Base-by-base conservation (phyloP, 2,888 invertebrate species). In the Drosophila subsilvestris region DNA sequence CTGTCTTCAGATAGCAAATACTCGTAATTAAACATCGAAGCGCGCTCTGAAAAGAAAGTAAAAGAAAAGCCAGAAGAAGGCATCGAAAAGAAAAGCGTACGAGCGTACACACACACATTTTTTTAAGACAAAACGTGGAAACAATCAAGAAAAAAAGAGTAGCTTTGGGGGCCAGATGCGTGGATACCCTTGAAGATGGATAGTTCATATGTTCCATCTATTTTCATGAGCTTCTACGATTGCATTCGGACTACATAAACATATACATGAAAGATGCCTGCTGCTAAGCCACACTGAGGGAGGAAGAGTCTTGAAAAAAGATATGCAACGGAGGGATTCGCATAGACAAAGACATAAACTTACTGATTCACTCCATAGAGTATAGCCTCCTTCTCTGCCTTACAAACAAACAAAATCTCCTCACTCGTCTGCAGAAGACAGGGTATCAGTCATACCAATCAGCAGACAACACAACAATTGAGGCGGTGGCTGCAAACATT, bases 1-100 rank as follows among this genome's bases (percentile, higher is more conserved):
- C 48, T 49, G 48, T 62, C 63, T 42, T 48, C 63, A 42, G 63
- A 37, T 27, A 63, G 43, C 68, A 49, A 66, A 68, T 66, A 66
- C 42, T 43, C 47, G 37, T 37, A 37, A 37, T 37, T 37, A 37
- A 37, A 37, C 37, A 66, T 55, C 43, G 65, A 66, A 68, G 20
- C 27, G 45, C 17, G 37, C 10, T 47, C 14, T 37, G 37, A 12
- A 49, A 68, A 68, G 65, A 66, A 66, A 66, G 65, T 66, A 66
- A 66, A 66, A 43, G 48, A 66, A 65, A 67, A 65, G 22, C 53
- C 17, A 27, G 37, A 37, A 27, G 37, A 37, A 37, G 14, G 14
- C 37, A 37, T 37, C 14, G 37, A 37, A 37, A 37, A 49, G 65
- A 68, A 66, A 66, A 66, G 54, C 48, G 65, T 12, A 18, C 68